Evolutionary conservation across 2,113 vertebrate species (phyloP).

Genomic region (Microcebus jonahi): DNA sequence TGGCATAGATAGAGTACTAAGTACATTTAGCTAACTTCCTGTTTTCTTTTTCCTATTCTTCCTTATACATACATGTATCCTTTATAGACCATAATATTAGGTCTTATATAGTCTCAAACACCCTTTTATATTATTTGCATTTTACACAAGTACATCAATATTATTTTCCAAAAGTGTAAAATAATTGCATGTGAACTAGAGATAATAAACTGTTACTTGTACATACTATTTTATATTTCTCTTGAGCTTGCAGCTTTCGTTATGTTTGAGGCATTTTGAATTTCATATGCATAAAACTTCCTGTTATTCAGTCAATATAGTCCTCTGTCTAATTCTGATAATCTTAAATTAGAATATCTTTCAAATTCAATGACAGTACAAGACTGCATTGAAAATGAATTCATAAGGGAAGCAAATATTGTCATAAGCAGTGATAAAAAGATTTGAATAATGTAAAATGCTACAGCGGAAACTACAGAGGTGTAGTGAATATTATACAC

Average conservation of each 20-base stretch:
- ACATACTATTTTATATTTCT: constrained; percentile 36
- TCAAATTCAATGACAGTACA: constrained; percentile 59
- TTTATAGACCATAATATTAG: background rate
- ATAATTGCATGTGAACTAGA: constrained; percentile 53
- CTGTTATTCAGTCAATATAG: constrained; percentile 17
- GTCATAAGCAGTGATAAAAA: constrained; percentile 68
- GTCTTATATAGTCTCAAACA: background rate
- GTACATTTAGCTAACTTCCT: background rate
- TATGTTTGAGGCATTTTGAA: constrained; percentile 48
- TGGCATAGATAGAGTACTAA: background rate
- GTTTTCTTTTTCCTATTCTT: background rate
- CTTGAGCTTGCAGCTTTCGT: constrained; percentile 17
- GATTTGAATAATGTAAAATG: constrained; percentile 73
- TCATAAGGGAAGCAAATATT: constrained; percentile 74
- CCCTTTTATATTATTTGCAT: constrained; percentile 22
- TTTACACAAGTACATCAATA: constrained; percentile 30
- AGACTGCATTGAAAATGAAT: constrained; percentile 68
- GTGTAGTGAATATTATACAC: constrained; percentile 44
- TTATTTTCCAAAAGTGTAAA: constrained; percentile 52
- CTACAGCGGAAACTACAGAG: constrained; percentile 26
- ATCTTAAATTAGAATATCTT: constrained; percentile 72
- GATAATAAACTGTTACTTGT: constrained; percentile 15
- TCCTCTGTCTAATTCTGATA: constrained; percentile 64
- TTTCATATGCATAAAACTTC: constrained; percentile 51
- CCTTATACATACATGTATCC: background rate